These are phyloP conservation scores for Drosophila takahashii DNA, from an alignment of 1,140 invertebrate species.

Conservation along the genomic window DNA sequence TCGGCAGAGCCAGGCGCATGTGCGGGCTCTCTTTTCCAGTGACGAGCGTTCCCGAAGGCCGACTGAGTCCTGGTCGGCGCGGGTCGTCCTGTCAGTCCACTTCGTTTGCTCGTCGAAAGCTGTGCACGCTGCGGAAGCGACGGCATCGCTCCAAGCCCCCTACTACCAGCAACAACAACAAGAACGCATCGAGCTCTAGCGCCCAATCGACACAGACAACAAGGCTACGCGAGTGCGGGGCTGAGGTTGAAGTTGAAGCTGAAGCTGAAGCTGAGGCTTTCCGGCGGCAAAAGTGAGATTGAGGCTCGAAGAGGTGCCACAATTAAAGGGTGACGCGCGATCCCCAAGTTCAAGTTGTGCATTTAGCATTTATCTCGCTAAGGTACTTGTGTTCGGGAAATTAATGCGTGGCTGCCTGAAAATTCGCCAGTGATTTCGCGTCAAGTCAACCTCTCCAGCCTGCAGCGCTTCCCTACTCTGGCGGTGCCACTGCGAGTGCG, in stretches of 20 bases:
- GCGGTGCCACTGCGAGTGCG: conserved; percentile 3
- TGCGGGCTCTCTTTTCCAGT: conserved; percentile 52
- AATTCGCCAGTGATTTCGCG: conserved; percentile 24
- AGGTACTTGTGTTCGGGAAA: conserved; percentile 38
- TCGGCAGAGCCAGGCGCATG: conserved; percentile 34
- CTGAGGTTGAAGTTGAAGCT: conserved; percentile 9
- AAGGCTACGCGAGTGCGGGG: conserved; percentile 17
- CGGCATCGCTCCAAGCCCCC: conserved; percentile 19
- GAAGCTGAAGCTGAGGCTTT: conserved; percentile 18
- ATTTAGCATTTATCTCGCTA: conserved; percentile 40
- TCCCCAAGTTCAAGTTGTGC: conserved; percentile 18
- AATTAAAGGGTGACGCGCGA: conserved; percentile 1
- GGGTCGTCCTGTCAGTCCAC: conserved; percentile 64
- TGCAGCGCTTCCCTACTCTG: too few species aligned
- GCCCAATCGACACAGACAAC: conserved; percentile 34
- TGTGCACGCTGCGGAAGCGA: conserved; percentile 73
- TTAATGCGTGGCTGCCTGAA: conserved; percentile 41
- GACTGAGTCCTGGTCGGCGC: conserved; percentile 15
- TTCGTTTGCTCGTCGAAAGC: conserved; percentile 80
- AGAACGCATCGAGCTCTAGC: conserved; percentile 29
- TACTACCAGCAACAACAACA: conserved; percentile 29
- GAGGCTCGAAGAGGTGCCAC: conserved; percentile 20
- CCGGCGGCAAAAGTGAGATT: conserved; percentile 47
- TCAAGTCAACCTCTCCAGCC: conserved; percentile 6
- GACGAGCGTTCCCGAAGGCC: conserved; percentile 46